Conservation (phyloP, 2,797 vertebrate genomes). For the Loriculus beryllinus region DNA sequence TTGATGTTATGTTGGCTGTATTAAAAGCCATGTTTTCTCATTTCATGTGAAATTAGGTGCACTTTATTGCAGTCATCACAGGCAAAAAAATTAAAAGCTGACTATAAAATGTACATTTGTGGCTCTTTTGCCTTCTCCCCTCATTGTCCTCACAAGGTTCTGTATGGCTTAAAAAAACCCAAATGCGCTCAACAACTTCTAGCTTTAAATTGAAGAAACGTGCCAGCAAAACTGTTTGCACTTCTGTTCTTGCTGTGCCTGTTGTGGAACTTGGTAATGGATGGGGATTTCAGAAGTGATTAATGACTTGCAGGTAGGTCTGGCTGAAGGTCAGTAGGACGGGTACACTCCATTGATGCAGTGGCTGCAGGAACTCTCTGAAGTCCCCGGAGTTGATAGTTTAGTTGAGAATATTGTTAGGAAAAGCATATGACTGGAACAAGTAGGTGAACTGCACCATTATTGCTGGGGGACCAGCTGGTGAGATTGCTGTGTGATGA, state of each 20-base stretch:
- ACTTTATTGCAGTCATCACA: constrained; percentile 32
- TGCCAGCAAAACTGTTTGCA: neutral
- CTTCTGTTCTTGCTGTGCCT: neutral
- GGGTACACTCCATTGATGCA: neutral
- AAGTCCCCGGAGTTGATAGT: neutral
- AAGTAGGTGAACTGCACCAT: neutral
- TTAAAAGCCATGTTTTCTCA: neutral
- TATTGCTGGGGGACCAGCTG: neutral
- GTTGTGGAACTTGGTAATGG: neutral
- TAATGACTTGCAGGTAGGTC: neutral
- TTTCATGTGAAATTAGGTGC: constrained; percentile 33
- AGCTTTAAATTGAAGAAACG: neutral
- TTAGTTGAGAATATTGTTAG: neutral
- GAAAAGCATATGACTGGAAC: neutral
- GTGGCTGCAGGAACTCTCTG: neutral
- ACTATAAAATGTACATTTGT: neutral
- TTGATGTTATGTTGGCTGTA: neutral
- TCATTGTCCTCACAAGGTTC: neutral
- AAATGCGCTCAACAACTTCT: neutral
- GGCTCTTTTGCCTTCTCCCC: neutral
- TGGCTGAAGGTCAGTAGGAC: constrained; percentile 24
- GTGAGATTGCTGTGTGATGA: neutral
- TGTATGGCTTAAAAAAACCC: neutral
- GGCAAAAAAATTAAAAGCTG: constrained; percentile 10
- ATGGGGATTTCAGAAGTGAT: constrained; percentile 1